phyloP scores from a whole-genome alignment of 2,888 invertebrate genomes.

The Pseudoips prasinana region DNA sequence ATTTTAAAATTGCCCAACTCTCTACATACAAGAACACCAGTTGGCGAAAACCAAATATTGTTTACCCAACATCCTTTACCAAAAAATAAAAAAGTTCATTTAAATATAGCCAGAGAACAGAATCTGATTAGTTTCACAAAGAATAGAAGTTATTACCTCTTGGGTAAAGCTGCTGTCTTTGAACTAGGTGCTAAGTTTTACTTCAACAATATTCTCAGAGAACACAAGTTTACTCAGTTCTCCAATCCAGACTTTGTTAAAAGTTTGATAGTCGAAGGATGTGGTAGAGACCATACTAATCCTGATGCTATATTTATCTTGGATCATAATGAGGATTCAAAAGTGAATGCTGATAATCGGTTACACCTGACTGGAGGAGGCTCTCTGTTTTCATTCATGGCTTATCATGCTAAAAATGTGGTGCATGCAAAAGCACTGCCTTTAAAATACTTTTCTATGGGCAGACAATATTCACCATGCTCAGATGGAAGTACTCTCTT shows the following conservation, averaged over 20 bases:
- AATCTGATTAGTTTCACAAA: conserved; percentile 82
- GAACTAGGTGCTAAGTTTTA: conserved; percentile 84
- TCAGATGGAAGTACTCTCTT: conserved; percentile 80
- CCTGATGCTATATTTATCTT: conserved; percentile 82
- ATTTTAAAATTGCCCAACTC: conserved; percentile 87
- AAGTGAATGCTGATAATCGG: conserved; percentile 77
- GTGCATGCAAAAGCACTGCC: conserved; percentile 85
- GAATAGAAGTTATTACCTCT: conserved; percentile 83
- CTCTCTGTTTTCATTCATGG: conserved; percentile 87
- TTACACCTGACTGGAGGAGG: conserved; percentile 90
- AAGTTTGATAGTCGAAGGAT: conserved; percentile 88
- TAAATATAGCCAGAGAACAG: conserved; percentile 77
- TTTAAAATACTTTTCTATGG: conserved; percentile 85
- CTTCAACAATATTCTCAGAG: conserved; percentile 63
- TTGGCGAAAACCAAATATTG: conserved; percentile 50
- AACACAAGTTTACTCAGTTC: conserved; percentile 83
- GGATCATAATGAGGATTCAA: conserved; percentile 78
- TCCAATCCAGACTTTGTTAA: conserved; percentile 90
- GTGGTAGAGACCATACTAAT: conserved; percentile 82
- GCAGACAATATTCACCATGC: conserved; percentile 85
- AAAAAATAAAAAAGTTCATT: conserved; percentile 68
- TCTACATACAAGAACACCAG: conserved; percentile 85
- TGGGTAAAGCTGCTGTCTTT: conserved; percentile 86
- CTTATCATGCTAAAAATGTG: conserved; percentile 86
- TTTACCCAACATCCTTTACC: conserved; percentile 47